These are phyloP conservation scores for Saimiri boliviensis DNA, from an alignment of 2,113 vertebrate species.

Conservation along the genomic window DNA sequence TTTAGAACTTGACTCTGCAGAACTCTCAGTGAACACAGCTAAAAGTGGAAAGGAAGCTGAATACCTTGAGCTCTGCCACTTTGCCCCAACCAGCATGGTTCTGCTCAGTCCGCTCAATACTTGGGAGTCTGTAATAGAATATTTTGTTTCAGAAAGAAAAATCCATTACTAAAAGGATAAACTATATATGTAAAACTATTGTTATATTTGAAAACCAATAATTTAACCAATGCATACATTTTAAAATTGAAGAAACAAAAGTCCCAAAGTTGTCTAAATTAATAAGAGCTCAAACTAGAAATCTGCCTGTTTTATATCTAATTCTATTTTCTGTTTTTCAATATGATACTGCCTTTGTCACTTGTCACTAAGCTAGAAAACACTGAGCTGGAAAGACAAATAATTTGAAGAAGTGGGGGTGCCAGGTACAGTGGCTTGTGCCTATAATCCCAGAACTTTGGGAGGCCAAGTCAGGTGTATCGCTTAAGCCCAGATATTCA, in stretches of 20 bases:
- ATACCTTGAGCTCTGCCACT: neutral
- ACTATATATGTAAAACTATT: neutral
- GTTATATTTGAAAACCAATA: neutral
- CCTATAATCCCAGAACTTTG: too few species aligned
- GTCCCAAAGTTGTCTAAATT: constrained; percentile 6
- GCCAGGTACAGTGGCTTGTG: too few species aligned
- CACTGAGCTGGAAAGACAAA: neutral
- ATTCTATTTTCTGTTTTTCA: neutral
- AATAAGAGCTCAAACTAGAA: constrained; percentile 18
- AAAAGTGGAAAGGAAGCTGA: neutral
- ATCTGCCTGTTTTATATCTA: neutral
- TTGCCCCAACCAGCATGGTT: neutral
- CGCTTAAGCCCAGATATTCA: too few species aligned
- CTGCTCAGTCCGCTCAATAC: neutral
- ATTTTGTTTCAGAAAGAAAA: constrained; percentile 7
- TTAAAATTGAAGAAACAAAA: constrained; percentile 40
- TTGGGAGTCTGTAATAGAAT: neutral
- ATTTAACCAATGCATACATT: constrained; percentile 19
- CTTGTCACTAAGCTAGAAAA: neutral
- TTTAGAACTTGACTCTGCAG: neutral
- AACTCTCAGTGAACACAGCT: neutral
- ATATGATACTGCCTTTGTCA: neutral
- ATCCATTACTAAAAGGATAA: neutral
- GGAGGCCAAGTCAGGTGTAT: too few species aligned
- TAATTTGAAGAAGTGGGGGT: neutral